phyloP scores from a whole-genome alignment of 2,797 vertebrate genomes.

The Tolypeutes matacus region DNA sequence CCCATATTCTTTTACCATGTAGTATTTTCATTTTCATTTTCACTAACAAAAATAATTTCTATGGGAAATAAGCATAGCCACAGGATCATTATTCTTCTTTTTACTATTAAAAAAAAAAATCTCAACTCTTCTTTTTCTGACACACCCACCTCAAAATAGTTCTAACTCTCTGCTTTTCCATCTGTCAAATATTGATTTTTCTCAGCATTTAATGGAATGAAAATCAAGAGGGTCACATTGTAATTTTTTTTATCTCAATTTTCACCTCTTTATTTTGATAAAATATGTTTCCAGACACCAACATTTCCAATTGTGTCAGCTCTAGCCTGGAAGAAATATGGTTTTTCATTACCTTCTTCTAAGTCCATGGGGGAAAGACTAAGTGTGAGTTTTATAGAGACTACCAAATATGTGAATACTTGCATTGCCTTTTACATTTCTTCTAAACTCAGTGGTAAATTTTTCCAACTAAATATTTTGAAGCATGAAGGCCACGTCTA shows the following conservation, averaged over 20 bases:
- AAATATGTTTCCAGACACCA: slow-evolving; percentile 62
- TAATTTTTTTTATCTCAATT: slow-evolving; percentile 28
- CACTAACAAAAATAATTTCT: slow-evolving; percentile 4
- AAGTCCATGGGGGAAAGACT: neutral
- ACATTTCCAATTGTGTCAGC: slow-evolving; percentile 1
- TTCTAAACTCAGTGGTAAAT: slow-evolving; percentile 32
- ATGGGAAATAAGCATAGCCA: neutral
- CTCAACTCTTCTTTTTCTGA: neutral
- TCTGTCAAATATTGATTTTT: slow-evolving; percentile 51
- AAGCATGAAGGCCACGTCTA: neutral
- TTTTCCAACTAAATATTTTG: slow-evolving; percentile 37
- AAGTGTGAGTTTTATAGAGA: neutral
- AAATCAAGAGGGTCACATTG: neutral
- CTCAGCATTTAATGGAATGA: slow-evolving; percentile 44
- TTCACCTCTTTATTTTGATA: slow-evolving; percentile 58
- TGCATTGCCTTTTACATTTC: slow-evolving; percentile 21
- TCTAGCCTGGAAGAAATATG: neutral
- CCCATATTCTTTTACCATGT: neutral
- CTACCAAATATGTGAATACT: neutral
- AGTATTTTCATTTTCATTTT: slow-evolving; percentile 56
- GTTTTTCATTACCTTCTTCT: slow-evolving; percentile 42
- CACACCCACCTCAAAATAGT: neutral
- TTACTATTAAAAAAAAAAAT: neutral
- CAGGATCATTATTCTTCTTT: neutral
- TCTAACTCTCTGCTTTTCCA: neutral